Percentiles rank a stretch among this genome's conserved stretches.
Conservation (phyloP, 2,113 vertebrate species). For the Onychorhynchus coronatus region DNA sequence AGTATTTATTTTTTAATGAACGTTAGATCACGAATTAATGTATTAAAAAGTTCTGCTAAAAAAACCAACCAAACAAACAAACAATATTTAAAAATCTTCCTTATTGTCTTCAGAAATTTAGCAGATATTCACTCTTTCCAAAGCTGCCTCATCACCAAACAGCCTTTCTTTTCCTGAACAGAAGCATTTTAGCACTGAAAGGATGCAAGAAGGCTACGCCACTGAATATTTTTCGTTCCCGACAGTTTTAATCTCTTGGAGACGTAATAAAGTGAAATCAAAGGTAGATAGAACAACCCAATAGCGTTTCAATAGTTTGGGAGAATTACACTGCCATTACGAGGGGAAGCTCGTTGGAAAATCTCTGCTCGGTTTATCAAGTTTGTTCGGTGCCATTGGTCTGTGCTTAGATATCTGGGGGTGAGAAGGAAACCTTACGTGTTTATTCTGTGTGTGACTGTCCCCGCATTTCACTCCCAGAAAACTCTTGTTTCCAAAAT, state of each 20-base stretch:
- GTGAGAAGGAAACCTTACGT: background rate
- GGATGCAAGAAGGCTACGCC: background rate
- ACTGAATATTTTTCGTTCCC: background rate
- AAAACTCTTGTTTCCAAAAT: background rate
- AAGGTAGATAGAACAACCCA: background rate
- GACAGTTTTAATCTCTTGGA: background rate
- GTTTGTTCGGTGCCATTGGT: background rate
- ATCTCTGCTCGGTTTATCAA: background rate
- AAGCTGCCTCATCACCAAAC: background rate
- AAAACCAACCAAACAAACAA: background rate
- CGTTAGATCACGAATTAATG: background rate
- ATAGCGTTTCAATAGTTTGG: background rate
- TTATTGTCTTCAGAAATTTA: background rate
- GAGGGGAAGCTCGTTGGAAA: background rate
- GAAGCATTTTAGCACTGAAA: background rate
- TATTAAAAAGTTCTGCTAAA: background rate
- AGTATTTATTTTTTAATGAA: background rate
- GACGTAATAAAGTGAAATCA: background rate
- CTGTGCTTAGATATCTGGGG: background rate
- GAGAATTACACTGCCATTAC: background rate
- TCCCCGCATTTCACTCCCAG: background rate
- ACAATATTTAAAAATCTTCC: background rate
- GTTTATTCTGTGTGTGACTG: background rate
- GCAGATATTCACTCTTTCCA: background rate
- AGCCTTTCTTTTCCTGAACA: background rate